phyloP scores from a whole-genome alignment of 2,888 invertebrate species.

The Caenorhabditis sinica region DNA sequence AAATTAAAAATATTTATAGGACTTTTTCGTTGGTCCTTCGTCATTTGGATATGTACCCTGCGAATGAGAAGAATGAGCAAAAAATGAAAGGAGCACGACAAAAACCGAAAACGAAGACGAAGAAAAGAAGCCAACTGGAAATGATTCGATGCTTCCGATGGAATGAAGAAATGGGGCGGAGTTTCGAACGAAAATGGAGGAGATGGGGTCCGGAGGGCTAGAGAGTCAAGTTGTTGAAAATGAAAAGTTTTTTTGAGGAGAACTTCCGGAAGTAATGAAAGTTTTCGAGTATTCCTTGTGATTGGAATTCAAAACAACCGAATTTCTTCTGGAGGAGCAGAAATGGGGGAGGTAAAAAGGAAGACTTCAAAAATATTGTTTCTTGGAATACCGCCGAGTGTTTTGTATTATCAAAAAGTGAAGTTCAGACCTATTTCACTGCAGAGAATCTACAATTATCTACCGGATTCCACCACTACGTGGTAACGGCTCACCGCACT shows the following conservation, averaged over 20 bases:
- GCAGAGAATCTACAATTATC: too few species aligned
- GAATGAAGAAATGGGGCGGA: constrained; percentile 56
- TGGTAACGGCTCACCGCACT: too few species aligned
- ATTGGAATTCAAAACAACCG: background rate
- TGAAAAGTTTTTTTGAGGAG: background rate
- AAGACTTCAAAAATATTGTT: background rate
- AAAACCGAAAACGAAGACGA: constrained; percentile 25
- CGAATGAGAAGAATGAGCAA: constrained; percentile 18
- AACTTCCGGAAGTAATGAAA: constrained; percentile 13
- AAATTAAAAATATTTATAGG: constrained; percentile 46
- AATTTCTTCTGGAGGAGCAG: background rate
- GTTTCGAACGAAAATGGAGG: constrained; percentile 18
- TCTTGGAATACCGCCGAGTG: background rate
- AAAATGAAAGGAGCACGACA: constrained; percentile 29
- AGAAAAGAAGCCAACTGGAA: constrained; percentile 58
- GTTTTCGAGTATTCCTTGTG: background rate
- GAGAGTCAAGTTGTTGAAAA: constrained; percentile 6
- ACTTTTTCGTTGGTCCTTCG: constrained; percentile 11
- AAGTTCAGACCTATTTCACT: background rate
- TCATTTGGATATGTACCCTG: constrained; percentile 3
- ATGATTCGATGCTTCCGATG: constrained; percentile 53
- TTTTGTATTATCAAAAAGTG: background rate
- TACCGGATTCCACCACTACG: too few species aligned
- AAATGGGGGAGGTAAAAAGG: background rate
- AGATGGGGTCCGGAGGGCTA: background rate